A percentile compares a stretch with the other conserved stretches of the same genome.
These are phyloP conservation scores for Papilio dardanus DNA, from an alignment of 1,140 invertebrate species.

Conservation along the genomic window DNA sequence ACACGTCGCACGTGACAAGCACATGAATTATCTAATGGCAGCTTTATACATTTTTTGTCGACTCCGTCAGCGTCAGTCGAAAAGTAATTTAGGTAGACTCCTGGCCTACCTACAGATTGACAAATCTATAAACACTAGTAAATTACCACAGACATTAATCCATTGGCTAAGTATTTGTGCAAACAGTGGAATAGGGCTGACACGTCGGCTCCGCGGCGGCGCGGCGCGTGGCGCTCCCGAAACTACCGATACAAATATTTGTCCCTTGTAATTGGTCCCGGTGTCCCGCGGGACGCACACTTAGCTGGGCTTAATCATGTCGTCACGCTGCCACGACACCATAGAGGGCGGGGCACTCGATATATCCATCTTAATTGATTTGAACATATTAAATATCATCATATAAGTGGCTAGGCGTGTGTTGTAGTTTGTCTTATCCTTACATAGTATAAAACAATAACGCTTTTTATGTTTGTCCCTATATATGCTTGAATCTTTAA, in stretches of 20 bases:
- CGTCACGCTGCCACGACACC: background rate
- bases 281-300: background rate
- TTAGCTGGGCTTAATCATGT: constrained; percentile 11
- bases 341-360: background rate
- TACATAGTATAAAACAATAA: no score
- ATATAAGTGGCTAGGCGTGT: no score
- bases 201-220: background rate
- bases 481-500: no score
- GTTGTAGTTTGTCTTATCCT: no score
- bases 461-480: no score
- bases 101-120: background rate
- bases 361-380: no score
- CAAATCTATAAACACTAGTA: background rate
- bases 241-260: constrained; percentile 23
- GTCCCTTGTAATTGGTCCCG: constrained; percentile 12
- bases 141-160: background rate
- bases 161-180: background rate
- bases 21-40: no score
- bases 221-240: background rate
- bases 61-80: no score
- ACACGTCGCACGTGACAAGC: no score
- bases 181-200: background rate
- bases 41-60: no score
- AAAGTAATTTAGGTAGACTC: no score
- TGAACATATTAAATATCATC: no score